These are phyloP conservation scores for Pipistrellus kuhlii DNA, from an alignment of 2,797 vertebrate genomes.

Conservation along the genomic window DNA sequence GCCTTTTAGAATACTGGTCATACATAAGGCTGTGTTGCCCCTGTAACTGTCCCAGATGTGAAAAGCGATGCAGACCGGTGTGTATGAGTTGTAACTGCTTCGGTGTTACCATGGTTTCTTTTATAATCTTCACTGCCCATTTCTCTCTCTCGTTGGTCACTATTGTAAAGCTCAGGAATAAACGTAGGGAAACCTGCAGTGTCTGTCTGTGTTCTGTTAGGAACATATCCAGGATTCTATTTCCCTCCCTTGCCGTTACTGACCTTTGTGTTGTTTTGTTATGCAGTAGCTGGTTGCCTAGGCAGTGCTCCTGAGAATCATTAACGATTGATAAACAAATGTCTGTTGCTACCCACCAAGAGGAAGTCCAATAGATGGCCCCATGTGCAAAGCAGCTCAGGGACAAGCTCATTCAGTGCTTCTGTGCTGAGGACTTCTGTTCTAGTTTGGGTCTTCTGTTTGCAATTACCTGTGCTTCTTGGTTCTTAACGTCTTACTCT, in stretches of 20 bases:
- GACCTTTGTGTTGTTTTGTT: not conserved
- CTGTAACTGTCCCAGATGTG: not conserved
- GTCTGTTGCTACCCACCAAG: not conserved
- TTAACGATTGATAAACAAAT: conserved; percentile 56
- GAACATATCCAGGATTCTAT: not conserved
- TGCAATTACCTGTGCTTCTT: not conserved
- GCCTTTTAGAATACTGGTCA: not conserved
- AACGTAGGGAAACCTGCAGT: not conserved
- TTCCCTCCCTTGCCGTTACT: not conserved
- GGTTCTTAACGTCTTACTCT: not conserved
- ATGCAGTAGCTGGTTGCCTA: conserved; percentile 41
- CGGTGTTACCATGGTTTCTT: not conserved
- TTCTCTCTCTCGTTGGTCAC: not conserved
- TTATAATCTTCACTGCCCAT: not conserved
- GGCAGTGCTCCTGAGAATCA: conserved; percentile 27
- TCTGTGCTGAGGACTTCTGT: not conserved
- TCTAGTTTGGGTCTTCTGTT: not conserved
- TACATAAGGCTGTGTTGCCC: not conserved
- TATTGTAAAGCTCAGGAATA: not conserved
- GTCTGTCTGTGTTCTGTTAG: not conserved
- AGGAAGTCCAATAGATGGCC: not conserved
- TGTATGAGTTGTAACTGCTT: not conserved
- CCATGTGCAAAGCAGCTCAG: not conserved
- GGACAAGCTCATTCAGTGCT: not conserved
- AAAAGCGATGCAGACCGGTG: not conserved